Conservation (phyloP, 2,113 vertebrate genomes). For the Corythoichthys haematopterus region DNA sequence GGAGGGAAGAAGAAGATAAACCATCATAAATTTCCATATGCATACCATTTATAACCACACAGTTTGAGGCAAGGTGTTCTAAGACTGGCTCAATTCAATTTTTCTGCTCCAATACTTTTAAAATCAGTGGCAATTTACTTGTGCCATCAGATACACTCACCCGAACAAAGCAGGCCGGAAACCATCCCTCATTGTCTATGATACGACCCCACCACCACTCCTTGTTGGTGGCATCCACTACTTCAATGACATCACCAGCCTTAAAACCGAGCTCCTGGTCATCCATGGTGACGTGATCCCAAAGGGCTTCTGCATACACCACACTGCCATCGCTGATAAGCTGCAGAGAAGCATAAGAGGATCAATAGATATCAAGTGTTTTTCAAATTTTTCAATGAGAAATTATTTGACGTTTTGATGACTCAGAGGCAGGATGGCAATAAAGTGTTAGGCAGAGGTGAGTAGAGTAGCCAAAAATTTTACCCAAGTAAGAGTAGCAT, state of each 20-base stretch:
- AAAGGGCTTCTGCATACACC: conserved; percentile 91
- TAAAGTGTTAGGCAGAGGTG: too few relatives aligned
- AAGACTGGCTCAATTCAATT: background rate
- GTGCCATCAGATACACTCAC: conserved; percentile 62
- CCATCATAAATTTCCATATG: background rate
- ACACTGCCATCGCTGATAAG: conserved; percentile 95
- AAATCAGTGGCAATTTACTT: background rate
- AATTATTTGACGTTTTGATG: too few relatives aligned
- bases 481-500: too few relatives aligned
- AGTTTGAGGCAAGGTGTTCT: background rate
- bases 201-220: conserved; percentile 99
- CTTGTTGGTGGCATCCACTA: conserved; percentile 92
- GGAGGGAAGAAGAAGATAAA: background rate
- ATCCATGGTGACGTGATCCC: conserved; percentile 98
- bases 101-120: background rate
- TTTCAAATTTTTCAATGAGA: too few relatives aligned
- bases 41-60: background rate
- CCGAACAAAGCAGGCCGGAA: conserved; percentile 93
- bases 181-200: conserved; percentile 91
- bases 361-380: background rate
- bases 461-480: too few relatives aligned
- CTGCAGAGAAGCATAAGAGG: conserved; percentile 57
- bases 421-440: too few relatives aligned
- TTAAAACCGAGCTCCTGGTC: conserved; percentile 96
- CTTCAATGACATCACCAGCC: conserved; percentile 90